Percentiles rank a stretch among this genome's conserved stretches.
Conservation (phyloP, 2,113 vertebrate species). For the Cacatua alba region DNA sequence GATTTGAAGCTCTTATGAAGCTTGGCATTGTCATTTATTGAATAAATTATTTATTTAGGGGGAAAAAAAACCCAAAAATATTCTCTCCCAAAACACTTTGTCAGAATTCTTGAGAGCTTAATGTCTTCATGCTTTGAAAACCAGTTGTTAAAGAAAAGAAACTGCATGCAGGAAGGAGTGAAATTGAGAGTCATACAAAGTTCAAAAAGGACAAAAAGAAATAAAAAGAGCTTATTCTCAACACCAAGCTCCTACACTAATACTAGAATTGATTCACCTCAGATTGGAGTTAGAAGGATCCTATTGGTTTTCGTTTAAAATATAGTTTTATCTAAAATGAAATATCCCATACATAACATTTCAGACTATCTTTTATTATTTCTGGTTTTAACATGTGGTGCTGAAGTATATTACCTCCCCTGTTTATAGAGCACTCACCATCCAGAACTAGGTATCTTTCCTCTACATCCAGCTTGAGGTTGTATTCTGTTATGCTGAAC, state of each 20-base stretch:
- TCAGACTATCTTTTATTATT: neutral
- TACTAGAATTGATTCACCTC: neutral
- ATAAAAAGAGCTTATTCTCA: neutral
- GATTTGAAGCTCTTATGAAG: neutral
- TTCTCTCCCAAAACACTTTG: neutral
- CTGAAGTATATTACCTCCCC: neutral
- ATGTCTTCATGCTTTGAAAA: neutral
- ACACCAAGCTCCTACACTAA: neutral
- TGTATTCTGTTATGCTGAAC: neutral
- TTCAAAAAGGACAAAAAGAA: neutral
- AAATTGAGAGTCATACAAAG: neutral
- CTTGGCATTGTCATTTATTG: neutral
- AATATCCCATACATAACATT: neutral
- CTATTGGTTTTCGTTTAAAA: neutral
- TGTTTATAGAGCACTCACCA: neutral
- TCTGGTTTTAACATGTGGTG: neutral
- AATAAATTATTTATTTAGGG: neutral
- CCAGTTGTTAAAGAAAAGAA: conserved; percentile 5
- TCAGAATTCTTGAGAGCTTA: neutral
- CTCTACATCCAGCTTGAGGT: neutral
- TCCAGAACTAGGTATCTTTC: neutral
- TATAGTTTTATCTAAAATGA: neutral
- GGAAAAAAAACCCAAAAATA: neutral
- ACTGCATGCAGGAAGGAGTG: neutral
- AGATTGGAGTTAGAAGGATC: neutral